Conservation (phyloP, 2,113 vertebrate genomes). For the Hemicordylus capensis region DNA sequence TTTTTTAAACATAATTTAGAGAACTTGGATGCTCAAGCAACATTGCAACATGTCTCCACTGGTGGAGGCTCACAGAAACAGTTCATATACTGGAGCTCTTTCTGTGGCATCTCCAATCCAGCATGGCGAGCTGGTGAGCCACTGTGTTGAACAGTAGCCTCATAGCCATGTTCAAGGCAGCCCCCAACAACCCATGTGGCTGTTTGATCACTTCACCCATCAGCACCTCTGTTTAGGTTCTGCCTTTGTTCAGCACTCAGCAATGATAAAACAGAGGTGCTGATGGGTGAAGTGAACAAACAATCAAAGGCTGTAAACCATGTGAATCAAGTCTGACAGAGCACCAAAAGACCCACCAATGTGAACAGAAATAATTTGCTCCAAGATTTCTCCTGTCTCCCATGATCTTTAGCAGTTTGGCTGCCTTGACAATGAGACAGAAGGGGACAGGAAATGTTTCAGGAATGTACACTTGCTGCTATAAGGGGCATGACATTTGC, state of each 20-base stretch:
- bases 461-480: not conserved
- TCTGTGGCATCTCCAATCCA: no score
- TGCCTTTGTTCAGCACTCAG: not conserved
- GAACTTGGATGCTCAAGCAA: no score
- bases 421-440: not conserved
- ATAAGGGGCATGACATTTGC: not conserved
- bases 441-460: not conserved
- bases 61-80: no score
- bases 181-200: not conserved
- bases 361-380: not conserved
- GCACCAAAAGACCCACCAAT: not conserved
- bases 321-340: not conserved
- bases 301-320: not conserved
- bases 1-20: no score
- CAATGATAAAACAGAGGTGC: not conserved
- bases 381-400: not conserved
- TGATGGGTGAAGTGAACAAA: not conserved
- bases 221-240: no score
- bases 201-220: not conserved
- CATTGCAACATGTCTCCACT: no score
- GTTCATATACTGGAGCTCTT: no score
- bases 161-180: no score
- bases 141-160: no score
- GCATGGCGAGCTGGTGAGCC: no score
- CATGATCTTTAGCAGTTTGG: not conserved